phyloP scores from a whole-genome alignment of 2,113 vertebrate genomes.

The Lepisosteus oculatus region DNA sequence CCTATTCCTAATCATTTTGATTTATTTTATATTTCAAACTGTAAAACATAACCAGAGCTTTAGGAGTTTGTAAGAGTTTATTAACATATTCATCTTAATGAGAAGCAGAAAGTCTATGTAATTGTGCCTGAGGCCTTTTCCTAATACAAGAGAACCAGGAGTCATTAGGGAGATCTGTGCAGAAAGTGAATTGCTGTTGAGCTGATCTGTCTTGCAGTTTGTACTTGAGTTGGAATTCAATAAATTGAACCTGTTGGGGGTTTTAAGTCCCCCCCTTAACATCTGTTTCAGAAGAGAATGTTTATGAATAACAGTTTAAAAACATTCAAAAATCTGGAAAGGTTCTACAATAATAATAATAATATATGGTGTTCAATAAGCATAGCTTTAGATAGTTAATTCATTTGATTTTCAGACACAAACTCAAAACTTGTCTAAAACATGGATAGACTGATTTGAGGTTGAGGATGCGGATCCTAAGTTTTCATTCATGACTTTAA shows the following conservation, averaged over 20 bases:
- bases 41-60: neutral
- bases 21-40: neutral
- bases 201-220: neutral
- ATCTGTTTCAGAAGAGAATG: neutral
- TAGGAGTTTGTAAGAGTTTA: constrained; percentile 6
- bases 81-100: constrained; percentile 8
- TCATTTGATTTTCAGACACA: no score
- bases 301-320: no score
- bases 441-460: no score
- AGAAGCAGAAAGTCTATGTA: constrained; percentile 1
- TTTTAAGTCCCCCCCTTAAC: neutral
- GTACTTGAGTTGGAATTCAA: neutral
- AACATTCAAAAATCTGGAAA: no score
- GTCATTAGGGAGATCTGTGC: constrained; percentile 5
- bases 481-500: no score
- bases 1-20: no score
- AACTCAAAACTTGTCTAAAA: no score
- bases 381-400: no score
- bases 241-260: constrained; percentile 2
- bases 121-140: constrained; percentile 3
- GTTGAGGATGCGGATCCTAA: no score
- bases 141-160: constrained; percentile 1
- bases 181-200: constrained; percentile 8
- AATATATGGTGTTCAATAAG: no score
- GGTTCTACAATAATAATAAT: no score